Evolutionary conservation across 1,140 invertebrate species (phyloP), one percentile per base, ranked within the genome.

Genomic region (Diuraphis noxia): DNA sequence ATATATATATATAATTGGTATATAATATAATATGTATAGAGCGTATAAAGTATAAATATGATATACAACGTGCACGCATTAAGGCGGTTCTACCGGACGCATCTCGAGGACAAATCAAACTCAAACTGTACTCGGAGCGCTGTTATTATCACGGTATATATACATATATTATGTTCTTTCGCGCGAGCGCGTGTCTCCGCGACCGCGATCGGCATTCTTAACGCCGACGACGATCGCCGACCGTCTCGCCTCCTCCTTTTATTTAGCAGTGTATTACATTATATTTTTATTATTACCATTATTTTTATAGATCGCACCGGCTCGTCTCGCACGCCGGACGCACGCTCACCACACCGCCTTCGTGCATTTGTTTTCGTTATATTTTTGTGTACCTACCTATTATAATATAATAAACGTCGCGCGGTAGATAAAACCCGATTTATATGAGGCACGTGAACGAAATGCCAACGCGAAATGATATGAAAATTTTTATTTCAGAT

Each of bases 361-460:
- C 41, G 40, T 19, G 46, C 81, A 72, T n/a, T 84, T 36, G 81
- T 43, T 43, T 41, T 41, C 21, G 23, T 81, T 46, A 46, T n/a
- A n/a, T n/a, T n/a, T 46, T 49, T 49, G 46, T 49, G 46, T 49
- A 46, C n/a, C n/a, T n/a, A 49, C 36, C 23, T 40, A 25, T 81
- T 81, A 41, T 38, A 41, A 82, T 81, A n/a, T 72, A 72, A n/a
- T 72, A 72, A n/a, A 72, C 56, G 34, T 72, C 56, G 56, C 56
- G 82, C n/a, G 19, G 30, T 43, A 43, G 72, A 81, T 46, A 90
- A 81, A 81, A 79, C 88, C 7, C 41, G 34, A 90, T 90, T 90
- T 81, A 81, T 81, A 81, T 23, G n/a, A 36, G 72, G 63, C 88
- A 90, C 88, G 88, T 90, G 88, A 90, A 81, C 77, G 13, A 46